These are phyloP conservation scores for Thunnus albacares DNA, from an alignment of 2,797 vertebrate species.

Conservation along the genomic window DNA sequence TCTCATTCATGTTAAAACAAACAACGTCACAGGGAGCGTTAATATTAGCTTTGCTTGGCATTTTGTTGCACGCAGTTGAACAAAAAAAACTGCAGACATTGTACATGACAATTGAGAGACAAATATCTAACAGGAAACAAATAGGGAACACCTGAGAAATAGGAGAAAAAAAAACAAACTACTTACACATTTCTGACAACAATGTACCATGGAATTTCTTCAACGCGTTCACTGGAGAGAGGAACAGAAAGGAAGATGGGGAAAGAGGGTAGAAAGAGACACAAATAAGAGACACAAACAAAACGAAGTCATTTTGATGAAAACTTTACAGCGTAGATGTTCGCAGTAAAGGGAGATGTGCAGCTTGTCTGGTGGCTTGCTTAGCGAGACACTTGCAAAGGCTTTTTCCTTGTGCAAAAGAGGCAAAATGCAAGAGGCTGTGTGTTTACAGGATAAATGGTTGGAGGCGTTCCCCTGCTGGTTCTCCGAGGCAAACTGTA, in stretches of 20 bases:
- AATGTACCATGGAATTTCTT: slow-evolving; percentile 83
- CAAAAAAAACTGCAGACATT: slow-evolving; percentile 35
- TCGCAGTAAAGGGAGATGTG: slow-evolving; percentile 77
- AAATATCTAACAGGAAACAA: slow-evolving; percentile 75
- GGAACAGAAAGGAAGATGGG: slow-evolving; percentile 61
- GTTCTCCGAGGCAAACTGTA: slow-evolving; percentile 80
- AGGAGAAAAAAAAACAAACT: slow-evolving; percentile 15
- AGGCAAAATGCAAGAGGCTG: slow-evolving; percentile 71
- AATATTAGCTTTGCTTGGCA: slow-evolving; percentile 80
- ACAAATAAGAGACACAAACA: slow-evolving; percentile 74
- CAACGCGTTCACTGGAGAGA: slow-evolving; percentile 78
- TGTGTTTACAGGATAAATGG: slow-evolving; percentile 86
- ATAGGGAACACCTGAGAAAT: slow-evolving; percentile 65
- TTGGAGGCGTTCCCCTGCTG: slow-evolving; percentile 83
- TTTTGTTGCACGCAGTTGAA: slow-evolving; percentile 70
- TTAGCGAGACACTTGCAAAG: slow-evolving; percentile 79
- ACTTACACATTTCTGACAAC: slow-evolving; percentile 81
- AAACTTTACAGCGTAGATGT: slow-evolving; percentile 79
- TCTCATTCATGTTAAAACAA: slow-evolving; percentile 64
- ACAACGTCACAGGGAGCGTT: slow-evolving; percentile 57
- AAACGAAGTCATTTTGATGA: slow-evolving; percentile 78
- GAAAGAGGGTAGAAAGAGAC: slow-evolving; percentile 65
- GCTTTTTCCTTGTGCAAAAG: slow-evolving; percentile 57
- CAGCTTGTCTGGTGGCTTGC: slow-evolving; percentile 73
- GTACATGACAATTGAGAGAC: slow-evolving; percentile 70